A percentile compares a stretch with the other conserved stretches of the same genome.
phyloP scores from a whole-genome alignment of 1,140 invertebrate species.

The Musca domestica region DNA sequence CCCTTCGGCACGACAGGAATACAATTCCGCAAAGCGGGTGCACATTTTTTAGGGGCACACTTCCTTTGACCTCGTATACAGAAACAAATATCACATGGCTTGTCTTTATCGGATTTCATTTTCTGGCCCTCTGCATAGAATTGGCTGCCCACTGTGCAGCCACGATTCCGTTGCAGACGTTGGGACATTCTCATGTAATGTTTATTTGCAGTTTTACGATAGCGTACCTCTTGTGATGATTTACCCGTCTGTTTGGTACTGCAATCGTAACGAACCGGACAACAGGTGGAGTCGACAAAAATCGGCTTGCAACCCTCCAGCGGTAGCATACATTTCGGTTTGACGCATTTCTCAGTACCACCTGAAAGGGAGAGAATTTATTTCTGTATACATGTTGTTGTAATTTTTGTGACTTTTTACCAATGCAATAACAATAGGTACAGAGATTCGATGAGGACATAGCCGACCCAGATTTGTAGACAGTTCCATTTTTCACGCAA shows the following conservation, averaged over 20 bases:
- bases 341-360: conserved; percentile 74
- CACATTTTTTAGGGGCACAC: conserved; percentile 74
- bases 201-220: conserved; percentile 45
- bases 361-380: conserved; percentile 29
- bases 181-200: conserved; percentile 48
- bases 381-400: background rate
- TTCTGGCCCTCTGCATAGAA: conserved; percentile 72
- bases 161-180: conserved; percentile 44
- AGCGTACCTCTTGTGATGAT: conserved; percentile 45
- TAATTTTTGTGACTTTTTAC: conserved; percentile 29
- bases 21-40: conserved; percentile 72
- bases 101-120: conserved; percentile 62
- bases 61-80: conserved; percentile 71
- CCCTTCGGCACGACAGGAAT: conserved; percentile 71
- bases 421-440: conserved; percentile 86
- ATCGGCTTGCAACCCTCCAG: conserved; percentile 69
- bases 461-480: conserved; percentile 67
- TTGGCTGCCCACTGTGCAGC: conserved; percentile 65
- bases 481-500: conserved; percentile 51
- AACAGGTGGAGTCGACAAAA: conserved; percentile 74
- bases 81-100: conserved; percentile 76
- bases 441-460: conserved; percentile 75
- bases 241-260: conserved; percentile 55
- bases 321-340: conserved; percentile 76
- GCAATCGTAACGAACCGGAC: conserved; percentile 82